A percentile compares a stretch with the other conserved stretches of the same genome.
These are phyloP conservation scores for Muricea muricata DNA, from an alignment of 92 coral and sea anemone genomes.

Conservation along the genomic window DNA sequence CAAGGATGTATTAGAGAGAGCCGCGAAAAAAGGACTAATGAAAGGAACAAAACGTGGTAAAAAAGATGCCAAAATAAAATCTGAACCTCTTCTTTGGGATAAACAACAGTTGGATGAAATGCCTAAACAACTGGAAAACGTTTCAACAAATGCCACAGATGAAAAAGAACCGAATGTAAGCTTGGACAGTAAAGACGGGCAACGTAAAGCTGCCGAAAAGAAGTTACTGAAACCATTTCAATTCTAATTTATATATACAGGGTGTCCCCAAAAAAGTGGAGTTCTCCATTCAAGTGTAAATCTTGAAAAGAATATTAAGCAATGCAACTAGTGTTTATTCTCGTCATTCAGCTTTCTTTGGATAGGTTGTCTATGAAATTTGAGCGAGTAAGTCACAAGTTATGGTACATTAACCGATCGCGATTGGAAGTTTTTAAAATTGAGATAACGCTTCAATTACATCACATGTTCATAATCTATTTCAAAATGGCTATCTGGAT, in stretches of 20 bases:
- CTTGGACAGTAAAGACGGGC: slow-evolving; percentile 1
- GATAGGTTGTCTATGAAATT: too few species aligned
- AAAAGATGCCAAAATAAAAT: not conserved
- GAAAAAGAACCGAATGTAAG: not conserved
- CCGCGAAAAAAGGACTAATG: slow-evolving; percentile 95
- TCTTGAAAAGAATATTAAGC: too few species aligned
- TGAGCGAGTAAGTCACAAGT: too few species aligned
- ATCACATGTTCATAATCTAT: too few species aligned
- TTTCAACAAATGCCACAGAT: not conserved
- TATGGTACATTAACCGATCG: too few species aligned
- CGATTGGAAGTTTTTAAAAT: too few species aligned
- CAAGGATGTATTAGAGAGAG: slow-evolving; percentile 92
- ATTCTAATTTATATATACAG: not conserved
- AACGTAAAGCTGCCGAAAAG: slow-evolving; percentile 11
- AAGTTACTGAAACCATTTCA: slow-evolving; percentile 27
- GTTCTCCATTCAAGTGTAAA: too few species aligned
- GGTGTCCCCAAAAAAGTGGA: too few species aligned
- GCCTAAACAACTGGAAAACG: slow-evolving; percentile 22
- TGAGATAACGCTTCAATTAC: too few species aligned
- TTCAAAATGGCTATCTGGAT: too few species aligned
- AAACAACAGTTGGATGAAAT: slow-evolving; percentile 9
- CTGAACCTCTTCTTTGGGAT: not conserved
- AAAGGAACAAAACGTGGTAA: slow-evolving; percentile 73
- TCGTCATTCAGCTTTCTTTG: too few species aligned
- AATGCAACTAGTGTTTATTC: too few species aligned